Evolutionary conservation across 2,888 invertebrate species (phyloP), one percentile per base, ranked within the genome.

Genomic region (Oligia strigilis): DNA sequence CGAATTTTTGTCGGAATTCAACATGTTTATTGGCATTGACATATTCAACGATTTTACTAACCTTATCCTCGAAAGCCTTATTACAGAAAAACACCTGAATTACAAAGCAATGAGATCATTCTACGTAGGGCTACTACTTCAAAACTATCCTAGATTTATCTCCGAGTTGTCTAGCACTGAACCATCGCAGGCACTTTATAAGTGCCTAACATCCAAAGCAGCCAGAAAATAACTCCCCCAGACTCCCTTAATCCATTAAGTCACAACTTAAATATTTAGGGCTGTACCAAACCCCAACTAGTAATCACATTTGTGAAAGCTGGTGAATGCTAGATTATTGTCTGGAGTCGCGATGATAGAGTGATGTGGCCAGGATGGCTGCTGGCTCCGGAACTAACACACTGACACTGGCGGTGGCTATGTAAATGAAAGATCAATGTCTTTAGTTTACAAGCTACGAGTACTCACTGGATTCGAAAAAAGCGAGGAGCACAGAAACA

Each of bases 261-360:
- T 40, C 40, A 6, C 40, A 4, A 40, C 40, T 40, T 4, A 82
- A 82, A 82, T 77, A 82, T 82, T 58, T 71, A 82, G 36, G 40
- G 52, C 2, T 52, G 19, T 49, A 67, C 36, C 67, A 52, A 70
- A 77, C 62, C 43, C 83, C 60, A 46, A 46, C 9, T 46, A 46
- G 11, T 46, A 46, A 46, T 46, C 11, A 46, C 46, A 9, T 43
- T 43, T 43, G 40, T 40, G 40, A 40, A 40, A 4, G 2, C 40
- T 40, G 40, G 8, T 43, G 9, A 43, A 43, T 43, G 43, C 9
- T 43, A 43, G 43, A 43, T 1, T 43, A 9, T 43, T 43, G 8
- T 43, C 43, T 43, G 43, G 9, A 43, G 43, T 43, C 1, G 9
- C 43, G 43, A 43, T 43, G 9, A 43, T 43, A 8, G 9, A 9